Percentiles rank a stretch among this genome's conserved stretches.
Evolutionary conservation across 2,797 vertebrate genomes (phyloP).

Genomic region (Danionella dracula): DNA sequence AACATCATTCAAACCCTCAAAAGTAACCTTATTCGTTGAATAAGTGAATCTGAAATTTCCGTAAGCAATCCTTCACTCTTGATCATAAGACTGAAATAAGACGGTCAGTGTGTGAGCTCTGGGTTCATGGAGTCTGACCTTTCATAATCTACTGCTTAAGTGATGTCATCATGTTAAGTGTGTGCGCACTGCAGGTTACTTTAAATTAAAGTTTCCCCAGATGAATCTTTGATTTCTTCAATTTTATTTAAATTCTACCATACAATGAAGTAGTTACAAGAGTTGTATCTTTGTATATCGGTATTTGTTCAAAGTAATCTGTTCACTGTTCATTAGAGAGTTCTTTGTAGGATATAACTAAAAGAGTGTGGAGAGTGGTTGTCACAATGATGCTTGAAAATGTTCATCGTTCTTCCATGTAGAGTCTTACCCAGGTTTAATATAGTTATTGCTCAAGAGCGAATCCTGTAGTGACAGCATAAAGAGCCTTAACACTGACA

Average conservation of each 20-base stretch:
- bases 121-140: too few relatives aligned
- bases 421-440: conserved; percentile 20
- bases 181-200: too few relatives aligned
- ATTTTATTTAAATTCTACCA: too few relatives aligned
- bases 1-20: conserved; percentile 59
- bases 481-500: conserved; percentile 25
- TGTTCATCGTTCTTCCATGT: neutral
- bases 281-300: too few relatives aligned
- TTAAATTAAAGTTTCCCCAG: too few relatives aligned
- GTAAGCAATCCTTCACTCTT: conserved; percentile 20
- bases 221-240: too few relatives aligned
- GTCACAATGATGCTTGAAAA: neutral
- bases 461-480: conserved; percentile 36
- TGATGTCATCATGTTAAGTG: too few relatives aligned
- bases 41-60: conserved; percentile 49
- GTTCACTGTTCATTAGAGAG: too few relatives aligned
- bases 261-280: too few relatives aligned
- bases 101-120: neutral
- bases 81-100: neutral
- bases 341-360: too few relatives aligned
- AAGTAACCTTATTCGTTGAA: conserved; percentile 63
- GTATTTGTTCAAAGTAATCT: too few relatives aligned
- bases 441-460: conserved; percentile 18
- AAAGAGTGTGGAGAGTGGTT: neutral
- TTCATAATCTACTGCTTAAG: too few relatives aligned